Base-by-base conservation (phyloP, 2,888 invertebrate species). In the Lathronympha strigana region DNA sequence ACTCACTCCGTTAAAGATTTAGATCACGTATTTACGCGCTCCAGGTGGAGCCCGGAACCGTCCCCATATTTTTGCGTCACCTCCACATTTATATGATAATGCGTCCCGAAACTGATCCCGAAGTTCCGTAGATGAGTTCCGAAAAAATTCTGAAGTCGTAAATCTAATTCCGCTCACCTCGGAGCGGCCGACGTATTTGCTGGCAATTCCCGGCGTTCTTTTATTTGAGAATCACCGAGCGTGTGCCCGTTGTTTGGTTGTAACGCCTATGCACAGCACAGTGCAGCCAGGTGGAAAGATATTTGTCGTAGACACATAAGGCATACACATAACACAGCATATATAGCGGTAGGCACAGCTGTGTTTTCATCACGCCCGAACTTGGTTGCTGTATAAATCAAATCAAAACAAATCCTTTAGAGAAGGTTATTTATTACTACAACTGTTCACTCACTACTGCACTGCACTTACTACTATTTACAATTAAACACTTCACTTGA, bases 51-150 rank as follows among this genome's bases (percentile, higher is more conserved):
- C 67, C 68, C 64, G 45, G 62, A 66, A 63, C 54, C 78, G 80
- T 70, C 76, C 83, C 84, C 84, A 90, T 90, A 91, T 90, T 88
- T 90, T 86, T 82, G 82, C 88, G 87, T 87, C 88, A 86, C 85
- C 77, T 74, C 70, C 77, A 71, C 76, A 80, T 80, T 78, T 80
- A 78, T 79, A 79, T 79, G 79, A 74, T 80, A 79, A 70, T 72
- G 63, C 57, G 43, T 45, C 61, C 80, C 82, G 84, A 81, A 82
- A 87, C 85, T 86, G 87, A 88, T 89, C 86, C 80, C 71, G 73
- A 76, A 74, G 78, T 81, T 78, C 76, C 80, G 74, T 78, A 81
- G 85, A 84, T 83, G 86, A 86, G 83, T 87, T 85, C 87, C 84
- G 84, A 87, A 88, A 88, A 88, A 88, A 84, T 84, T 60, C 83